A percentile compares a stretch with the other conserved stretches of the same genome.
phyloP scores from a whole-genome alignment of 2,797 vertebrate species.

The Catharus ustulatus region DNA sequence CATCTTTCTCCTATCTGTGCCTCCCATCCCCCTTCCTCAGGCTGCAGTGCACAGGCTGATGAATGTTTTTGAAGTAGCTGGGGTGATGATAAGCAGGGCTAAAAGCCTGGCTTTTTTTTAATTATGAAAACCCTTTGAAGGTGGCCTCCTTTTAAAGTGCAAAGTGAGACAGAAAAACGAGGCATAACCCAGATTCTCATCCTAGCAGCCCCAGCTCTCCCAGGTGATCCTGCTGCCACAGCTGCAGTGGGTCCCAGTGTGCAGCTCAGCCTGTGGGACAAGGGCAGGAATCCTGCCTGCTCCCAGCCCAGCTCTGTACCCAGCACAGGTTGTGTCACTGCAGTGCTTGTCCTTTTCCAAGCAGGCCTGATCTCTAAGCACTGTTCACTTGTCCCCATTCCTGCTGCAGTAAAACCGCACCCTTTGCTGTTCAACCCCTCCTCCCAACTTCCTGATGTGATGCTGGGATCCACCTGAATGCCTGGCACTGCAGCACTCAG shows the following conservation, averaged over 20 bases:
- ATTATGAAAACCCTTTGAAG: slow-evolving; percentile 62
- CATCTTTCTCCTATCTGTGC: not conserved
- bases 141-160: slow-evolving; percentile 61
- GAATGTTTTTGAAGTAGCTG: slow-evolving; percentile 27
- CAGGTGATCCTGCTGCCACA: not conserved
- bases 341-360: not conserved
- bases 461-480: not conserved
- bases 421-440: not conserved
- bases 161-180: slow-evolving; percentile 28
- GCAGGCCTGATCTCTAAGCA: not conserved
- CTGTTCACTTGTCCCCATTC: not conserved
- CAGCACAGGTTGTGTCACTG: not conserved
- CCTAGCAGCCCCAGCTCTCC: not conserved
- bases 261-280: not conserved
- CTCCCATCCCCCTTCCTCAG: slow-evolving; percentile 20
- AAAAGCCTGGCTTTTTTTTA: slow-evolving; percentile 10
- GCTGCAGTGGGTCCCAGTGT: not conserved
- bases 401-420: not conserved
- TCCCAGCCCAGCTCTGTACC: not conserved
- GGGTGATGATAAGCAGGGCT: slow-evolving; percentile 42
- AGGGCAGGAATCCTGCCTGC: not conserved
- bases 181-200: slow-evolving; percentile 50
- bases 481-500: not conserved
- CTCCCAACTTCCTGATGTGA: not conserved
- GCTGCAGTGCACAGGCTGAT: not conserved